A percentile compares a stretch with the other conserved stretches of the same genome.
These are phyloP conservation scores for Schizotus pectinicornis DNA, from an alignment of 2,888 invertebrate genomes.

Conservation along the genomic window DNA sequence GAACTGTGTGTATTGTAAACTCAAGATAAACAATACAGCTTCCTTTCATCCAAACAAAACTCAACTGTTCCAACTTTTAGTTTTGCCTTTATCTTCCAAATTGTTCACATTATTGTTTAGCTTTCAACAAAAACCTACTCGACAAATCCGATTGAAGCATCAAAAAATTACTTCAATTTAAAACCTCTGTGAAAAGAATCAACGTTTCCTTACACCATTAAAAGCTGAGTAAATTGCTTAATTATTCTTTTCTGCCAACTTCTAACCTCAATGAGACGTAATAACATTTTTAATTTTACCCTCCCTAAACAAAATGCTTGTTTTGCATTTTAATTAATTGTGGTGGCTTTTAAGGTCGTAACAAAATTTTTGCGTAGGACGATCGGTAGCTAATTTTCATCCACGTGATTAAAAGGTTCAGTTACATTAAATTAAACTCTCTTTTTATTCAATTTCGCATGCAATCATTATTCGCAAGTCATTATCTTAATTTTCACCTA, in stretches of 20 bases:
- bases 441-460: conserved; percentile 16
- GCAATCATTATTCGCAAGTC: conserved; percentile 17
- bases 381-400: background rate
- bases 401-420: conserved; percentile 11
- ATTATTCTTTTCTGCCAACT: conserved; percentile 8
- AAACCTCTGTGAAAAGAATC: background rate
- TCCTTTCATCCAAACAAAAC: conserved; percentile 19
- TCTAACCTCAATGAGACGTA: conserved; percentile 3
- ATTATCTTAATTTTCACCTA: conserved; percentile 25
- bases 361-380: conserved; percentile 4
- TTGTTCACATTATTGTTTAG: conserved; percentile 26
- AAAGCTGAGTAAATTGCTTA: conserved; percentile 9
- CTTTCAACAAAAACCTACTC: conserved; percentile 11
- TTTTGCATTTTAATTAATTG: conserved; percentile 13
- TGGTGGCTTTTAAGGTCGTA: background rate
- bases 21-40: conserved; percentile 29
- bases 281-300: conserved; percentile 11
- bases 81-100: conserved; percentile 20
- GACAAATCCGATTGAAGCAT: background rate
- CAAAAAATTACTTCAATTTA: conserved; percentile 4
- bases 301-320: conserved; percentile 1
- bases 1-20: conserved; percentile 27
- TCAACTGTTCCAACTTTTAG: conserved; percentile 15
- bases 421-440: conserved; percentile 12
- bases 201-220: conserved; percentile 4